phyloP scores from a whole-genome alignment of 2,113 vertebrate species.

The Nansenia antarctica region DNA sequence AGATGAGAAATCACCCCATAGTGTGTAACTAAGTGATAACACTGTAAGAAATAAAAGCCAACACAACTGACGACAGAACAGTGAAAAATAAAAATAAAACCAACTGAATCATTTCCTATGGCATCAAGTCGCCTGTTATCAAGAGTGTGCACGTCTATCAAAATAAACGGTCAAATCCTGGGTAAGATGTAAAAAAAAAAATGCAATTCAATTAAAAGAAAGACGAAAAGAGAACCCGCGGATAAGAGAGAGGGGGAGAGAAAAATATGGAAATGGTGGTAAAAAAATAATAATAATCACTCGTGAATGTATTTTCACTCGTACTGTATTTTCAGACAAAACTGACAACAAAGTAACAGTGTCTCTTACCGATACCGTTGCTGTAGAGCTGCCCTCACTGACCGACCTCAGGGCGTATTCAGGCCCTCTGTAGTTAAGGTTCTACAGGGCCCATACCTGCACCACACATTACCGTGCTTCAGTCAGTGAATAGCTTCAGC shows the following conservation, averaged over 20 bases:
- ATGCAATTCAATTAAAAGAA: too few species aligned
- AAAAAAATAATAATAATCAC: too few species aligned
- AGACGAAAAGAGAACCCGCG: slow-evolving; percentile 42
- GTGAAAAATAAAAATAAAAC: slow-evolving; percentile 52
- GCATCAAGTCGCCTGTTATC: slow-evolving; percentile 55
- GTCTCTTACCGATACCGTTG: too few species aligned
- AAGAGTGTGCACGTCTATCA: slow-evolving; percentile 52
- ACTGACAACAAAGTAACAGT: too few species aligned
- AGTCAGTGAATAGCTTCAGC: slow-evolving; percentile 18
- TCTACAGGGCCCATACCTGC: slow-evolving; percentile 21
- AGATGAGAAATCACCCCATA: neutral
- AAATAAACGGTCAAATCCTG: slow-evolving; percentile 58
- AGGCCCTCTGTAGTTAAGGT: neutral
- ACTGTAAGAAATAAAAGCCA: neutral
- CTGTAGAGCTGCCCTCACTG: too few species aligned
- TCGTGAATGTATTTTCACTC: too few species aligned
- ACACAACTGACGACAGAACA: neutral
- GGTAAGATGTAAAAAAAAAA: slow-evolving; percentile 38
- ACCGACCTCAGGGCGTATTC: neutral
- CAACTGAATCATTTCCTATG: slow-evolving; percentile 68
- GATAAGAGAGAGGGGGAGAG: neutral
- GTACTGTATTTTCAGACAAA: too few species aligned
- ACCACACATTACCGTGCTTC: slow-evolving; percentile 16
- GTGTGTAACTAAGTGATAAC: neutral
- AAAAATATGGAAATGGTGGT: slow-evolving; percentile 38